Conservation (phyloP, 2,888 invertebrate genomes). For the Leptopilina drosophilae region DNA sequence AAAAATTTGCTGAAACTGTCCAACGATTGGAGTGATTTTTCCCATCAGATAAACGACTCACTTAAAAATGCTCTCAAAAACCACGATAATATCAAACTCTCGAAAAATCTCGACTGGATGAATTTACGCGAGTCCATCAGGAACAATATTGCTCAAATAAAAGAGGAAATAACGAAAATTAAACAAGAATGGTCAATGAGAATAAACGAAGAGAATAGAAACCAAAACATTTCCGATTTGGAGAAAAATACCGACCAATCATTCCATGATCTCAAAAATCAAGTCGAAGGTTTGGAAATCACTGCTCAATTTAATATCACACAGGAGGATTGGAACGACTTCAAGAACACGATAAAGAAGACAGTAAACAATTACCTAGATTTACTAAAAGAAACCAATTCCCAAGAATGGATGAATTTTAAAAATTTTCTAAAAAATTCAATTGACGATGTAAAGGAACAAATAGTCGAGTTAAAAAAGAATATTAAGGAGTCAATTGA, state of each 20-base stretch:
- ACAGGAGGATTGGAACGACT: conserved; percentile 51
- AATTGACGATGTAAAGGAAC: conserved; percentile 40
- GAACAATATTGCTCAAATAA: conserved; percentile 58
- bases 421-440: conserved; percentile 40
- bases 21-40: conserved; percentile 54
- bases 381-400: conserved; percentile 44
- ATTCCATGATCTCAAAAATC: conserved; percentile 43
- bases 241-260: conserved; percentile 39
- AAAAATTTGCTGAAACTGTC: conserved; percentile 44
- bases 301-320: conserved; percentile 46
- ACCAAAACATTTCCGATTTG: neutral
- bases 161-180: conserved; percentile 51
- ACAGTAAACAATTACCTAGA: conserved; percentile 45
- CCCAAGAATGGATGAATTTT: conserved; percentile 49
- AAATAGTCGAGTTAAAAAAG: neutral
- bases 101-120: neutral
- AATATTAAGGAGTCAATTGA: neutral
- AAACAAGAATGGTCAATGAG: conserved; percentile 54
- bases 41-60: conserved; percentile 50
- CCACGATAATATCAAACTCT: conserved; percentile 45
- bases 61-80: conserved; percentile 35
- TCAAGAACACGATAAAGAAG: conserved; percentile 51
- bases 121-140: conserved; percentile 42
- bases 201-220: conserved; percentile 30
- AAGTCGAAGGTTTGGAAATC: conserved; percentile 33